Base-by-base conservation (phyloP, 2,797 vertebrate genomes). In the Setipinna tenuifilis region DNA sequence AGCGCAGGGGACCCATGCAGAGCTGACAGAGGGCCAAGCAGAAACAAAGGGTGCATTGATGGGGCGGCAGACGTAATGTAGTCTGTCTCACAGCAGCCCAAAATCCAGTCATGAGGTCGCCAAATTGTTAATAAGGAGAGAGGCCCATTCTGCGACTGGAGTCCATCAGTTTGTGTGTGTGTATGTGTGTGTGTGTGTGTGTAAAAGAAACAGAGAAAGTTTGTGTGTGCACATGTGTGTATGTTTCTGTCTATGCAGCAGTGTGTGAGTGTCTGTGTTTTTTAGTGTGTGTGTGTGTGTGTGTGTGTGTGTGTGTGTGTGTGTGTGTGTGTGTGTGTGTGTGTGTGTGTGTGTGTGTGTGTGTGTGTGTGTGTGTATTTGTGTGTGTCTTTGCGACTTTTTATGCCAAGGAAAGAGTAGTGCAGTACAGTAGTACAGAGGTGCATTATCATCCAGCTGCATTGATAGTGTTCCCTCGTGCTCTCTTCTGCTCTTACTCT, bases 41-140 rank as follows among this genome's bases (percentile, higher is more conserved):
- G 92, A 92, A 93, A 96, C 95, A 96, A 96, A 94, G 95, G 91
- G 90, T 85, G 91, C 93, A 95, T 95, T 95, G 94, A 96, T 91
- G 86, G 89, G 91, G 83, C 84, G 90, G 93, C 28, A 84, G 93
- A 93, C 92, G 92, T 94, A 94, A 94, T 93, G 93, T 92, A 93
- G 91, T 91, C 93, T 85, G 91, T 90, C 75, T 87, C 92, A 93
- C 92, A 93, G 92, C 90, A 81, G 83, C 88, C 90, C 88, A 94
- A 54, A 54, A 94, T 94, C 92, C 94, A 95, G 94, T 94, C 94
- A 94, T 93, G 93, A 94, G 91, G 93, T 95, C 89, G 87, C 89
- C 90, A 92, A 94, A 94, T 91, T 93, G 93, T 92, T 94, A 93
- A 94, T 93, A 93, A 93, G 81, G 62, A 61, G 89, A 89, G 75